Base-by-base conservation (phyloP, 2,888 invertebrate genomes). In the Campoplex nolae region DNA sequence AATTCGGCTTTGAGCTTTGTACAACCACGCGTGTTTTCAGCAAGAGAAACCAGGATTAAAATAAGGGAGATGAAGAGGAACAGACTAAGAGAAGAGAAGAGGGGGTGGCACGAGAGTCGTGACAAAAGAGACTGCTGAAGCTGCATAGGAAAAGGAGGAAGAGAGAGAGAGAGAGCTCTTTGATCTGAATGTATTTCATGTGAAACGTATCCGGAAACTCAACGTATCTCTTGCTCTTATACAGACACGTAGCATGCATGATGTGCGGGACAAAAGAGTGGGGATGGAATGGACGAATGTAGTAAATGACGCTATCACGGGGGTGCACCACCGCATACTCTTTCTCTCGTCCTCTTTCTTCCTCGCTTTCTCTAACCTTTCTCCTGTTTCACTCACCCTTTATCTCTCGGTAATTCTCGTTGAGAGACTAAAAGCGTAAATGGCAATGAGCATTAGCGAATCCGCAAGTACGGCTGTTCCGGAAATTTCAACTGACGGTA, bases 1-100 rank as follows among this genome's bases (percentile, higher is more conserved):
- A 74, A 88, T 86, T 89, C 85, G 70, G 67, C 85, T 84, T 80
- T 79, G 83, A 88, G 84, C 84, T 86, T 74, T 79, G 62, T 56
- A 68, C 68, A 75, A 70, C 74, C 68, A 58, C 62, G 67, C 54
- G 65, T 62, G 62, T 65, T 42, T 56, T 18, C 35, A 51, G 42
- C 35, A 8, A 28, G 75, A 42, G 28, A 65, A 54, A 45, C 28
- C 28, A 62, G 38, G 70, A 28, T 62, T n/a, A 38, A 68, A 74
- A 75, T 48, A 35, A 74, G 77, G 74, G 77, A 81, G 70, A 23
- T n/a, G 58, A 28, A 56, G 45, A 73, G 73, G 13, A 62, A 28
- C 16, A 38, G 38, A 32, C 18, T 4, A 70, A 6, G 68, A 54
- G 65, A 32, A 58, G 4, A 38, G 6, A 13, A 1, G 13, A 45